These are phyloP conservation scores for Xenopus laevis DNA, from an alignment of 2,113 vertebrate genomes.

Conservation along the genomic window DNA sequence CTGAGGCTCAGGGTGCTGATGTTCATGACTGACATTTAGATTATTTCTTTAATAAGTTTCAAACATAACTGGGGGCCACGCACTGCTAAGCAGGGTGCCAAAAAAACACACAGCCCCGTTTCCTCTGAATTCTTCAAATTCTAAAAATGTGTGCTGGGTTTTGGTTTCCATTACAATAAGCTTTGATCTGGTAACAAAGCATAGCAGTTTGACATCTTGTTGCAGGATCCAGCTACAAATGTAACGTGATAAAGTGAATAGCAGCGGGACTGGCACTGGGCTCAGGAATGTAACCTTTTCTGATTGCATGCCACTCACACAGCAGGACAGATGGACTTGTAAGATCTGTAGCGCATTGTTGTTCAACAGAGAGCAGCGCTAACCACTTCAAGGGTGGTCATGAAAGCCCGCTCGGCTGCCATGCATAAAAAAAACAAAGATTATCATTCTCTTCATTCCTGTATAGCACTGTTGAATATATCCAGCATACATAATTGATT, in stretches of 20 bases:
- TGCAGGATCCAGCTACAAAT: background rate
- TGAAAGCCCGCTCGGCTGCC: no score
- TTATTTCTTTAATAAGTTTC: slow-evolving; percentile 47
- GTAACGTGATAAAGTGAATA: background rate
- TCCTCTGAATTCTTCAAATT: slow-evolving; percentile 69
- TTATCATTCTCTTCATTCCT: no score
- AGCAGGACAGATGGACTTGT: no score
- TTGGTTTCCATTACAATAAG: slow-evolving; percentile 7
- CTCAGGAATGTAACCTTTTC: background rate
- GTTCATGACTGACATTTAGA: slow-evolving; percentile 22
- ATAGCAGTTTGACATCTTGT: slow-evolving; percentile 18
- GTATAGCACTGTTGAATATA: no score
- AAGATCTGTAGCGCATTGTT: background rate
- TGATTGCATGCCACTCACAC: no score
- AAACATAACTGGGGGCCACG: slow-evolving; percentile 50
- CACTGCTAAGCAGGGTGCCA: slow-evolving; percentile 23
- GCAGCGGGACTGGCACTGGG: background rate
- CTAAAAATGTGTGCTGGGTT: slow-evolving; percentile 31
- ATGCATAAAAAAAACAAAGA: no score
- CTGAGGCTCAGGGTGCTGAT: background rate
- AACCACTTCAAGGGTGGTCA: no score
- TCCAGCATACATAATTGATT: no score
- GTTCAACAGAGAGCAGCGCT: no score
- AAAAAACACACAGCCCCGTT: slow-evolving; percentile 56
- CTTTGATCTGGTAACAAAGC: slow-evolving; percentile 6